Evolutionary conservation across 1,140 invertebrate genomes (phyloP), one percentile per base, ranked within the genome.

Genomic region (Steinernema feltiae): DNA sequence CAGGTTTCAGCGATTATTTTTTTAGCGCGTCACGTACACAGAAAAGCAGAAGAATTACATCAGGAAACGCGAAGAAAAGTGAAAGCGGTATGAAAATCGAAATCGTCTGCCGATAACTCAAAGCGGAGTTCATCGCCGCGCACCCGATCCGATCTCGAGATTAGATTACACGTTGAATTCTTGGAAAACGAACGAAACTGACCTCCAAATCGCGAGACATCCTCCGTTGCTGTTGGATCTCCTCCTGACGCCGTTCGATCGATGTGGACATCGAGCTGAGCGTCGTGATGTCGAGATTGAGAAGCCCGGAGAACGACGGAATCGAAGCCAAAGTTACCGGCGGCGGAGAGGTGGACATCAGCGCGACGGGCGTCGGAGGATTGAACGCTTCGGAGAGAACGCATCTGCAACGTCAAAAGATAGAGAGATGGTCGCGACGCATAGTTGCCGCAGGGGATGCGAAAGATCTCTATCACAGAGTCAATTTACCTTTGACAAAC

Each of bases 401-500:
- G 24, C 53, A 63, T 63, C 53, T 63, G 53, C 3, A 63, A 63
- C 7, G 53, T 3, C 7, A 27, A 63, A 63, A 3, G 53, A 15
- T 3, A 7, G 24, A n/a, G 7, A 21, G 15, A 15, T 15, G 53
- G 24, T 15, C 2, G 53, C 53, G 53, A 15, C 2, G 24, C 24
- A 27, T 46, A 46, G n/a, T 46, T n/a, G 41, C 41, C 35, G 7
- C 35, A 7, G 35, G 18, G 35, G 35, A 7, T 41, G 35, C 35
- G 7, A 7, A 41, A 18, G 35, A 41, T 41, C 7, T 18, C 7
- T 41, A 18, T 7, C 7, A 41, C 35, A 41, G 35, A 18, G 35
- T 41, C 35, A 7, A 41, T 41, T 63, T 63, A 63, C 53, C 53
- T 63, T 63, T 3, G 53, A 63, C 53, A 63, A 63, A 63, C 53